These are phyloP conservation scores for Tipula helvola DNA, from an alignment of 2,888 invertebrate species.

Conservation along the genomic window DNA sequence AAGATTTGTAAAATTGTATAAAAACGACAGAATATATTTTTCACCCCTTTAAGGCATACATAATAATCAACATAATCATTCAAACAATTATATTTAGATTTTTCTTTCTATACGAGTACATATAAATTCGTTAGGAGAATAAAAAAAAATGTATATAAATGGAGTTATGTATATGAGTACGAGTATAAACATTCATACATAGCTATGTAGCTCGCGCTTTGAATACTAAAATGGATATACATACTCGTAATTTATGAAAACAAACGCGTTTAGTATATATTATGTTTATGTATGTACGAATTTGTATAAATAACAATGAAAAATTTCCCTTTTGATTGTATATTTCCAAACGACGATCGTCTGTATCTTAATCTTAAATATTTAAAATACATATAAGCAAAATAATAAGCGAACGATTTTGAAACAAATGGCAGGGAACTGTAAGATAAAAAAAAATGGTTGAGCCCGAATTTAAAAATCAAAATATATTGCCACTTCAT, in stretches of 20 bases:
- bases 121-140: background rate
- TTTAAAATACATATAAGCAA: no score
- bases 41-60: background rate
- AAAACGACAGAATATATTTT: background rate
- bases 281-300: background rate
- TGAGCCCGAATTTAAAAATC: no score
- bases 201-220: background rate
- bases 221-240: background rate
- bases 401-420: no score
- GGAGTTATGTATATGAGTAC: background rate
- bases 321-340: background rate
- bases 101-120: background rate
- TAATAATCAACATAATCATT: background rate
- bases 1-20: background rate
- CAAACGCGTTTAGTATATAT: background rate
- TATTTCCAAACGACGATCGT: background rate
- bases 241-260: background rate
- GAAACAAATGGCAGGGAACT: no score
- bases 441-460: no score
- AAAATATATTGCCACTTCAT: no score
- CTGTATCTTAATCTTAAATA: no score
- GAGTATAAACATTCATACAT: background rate
- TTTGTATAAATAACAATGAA: background rate
- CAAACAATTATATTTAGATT: background rate
- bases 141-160: background rate